phyloP scores from a whole-genome alignment of 2,797 vertebrate species.

The Meda fulgida region DNA sequence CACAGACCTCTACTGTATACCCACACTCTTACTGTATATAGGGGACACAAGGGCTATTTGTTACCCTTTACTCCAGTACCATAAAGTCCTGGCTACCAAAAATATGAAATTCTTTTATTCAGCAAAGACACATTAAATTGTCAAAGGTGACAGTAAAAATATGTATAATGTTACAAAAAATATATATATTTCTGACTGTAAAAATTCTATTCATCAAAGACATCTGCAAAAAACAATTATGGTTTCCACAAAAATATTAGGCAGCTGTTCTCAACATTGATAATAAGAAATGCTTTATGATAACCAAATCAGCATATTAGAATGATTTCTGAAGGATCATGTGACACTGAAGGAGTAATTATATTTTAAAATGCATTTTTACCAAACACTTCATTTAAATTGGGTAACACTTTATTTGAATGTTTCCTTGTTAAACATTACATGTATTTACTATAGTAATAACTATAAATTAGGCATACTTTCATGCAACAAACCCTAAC shows the following conservation, averaged over 20 bases:
- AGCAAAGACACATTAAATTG: background rate
- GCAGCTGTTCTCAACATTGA: background rate
- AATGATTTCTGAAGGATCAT: background rate
- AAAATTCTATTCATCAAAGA: background rate
- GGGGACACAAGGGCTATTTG: background rate
- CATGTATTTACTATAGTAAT: too few relatives aligned
- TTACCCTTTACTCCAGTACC: background rate
- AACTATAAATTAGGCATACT: too few relatives aligned
- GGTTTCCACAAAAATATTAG: background rate
- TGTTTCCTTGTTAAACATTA: too few relatives aligned
- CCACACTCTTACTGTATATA: background rate
- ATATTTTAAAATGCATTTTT: too few relatives aligned
- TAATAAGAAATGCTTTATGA: background rate
- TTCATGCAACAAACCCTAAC: too few relatives aligned
- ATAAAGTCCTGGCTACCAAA: background rate
- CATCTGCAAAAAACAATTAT: background rate
- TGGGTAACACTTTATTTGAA: too few relatives aligned
- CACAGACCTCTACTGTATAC: background rate
- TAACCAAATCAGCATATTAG: background rate
- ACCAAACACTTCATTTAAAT: too few relatives aligned
- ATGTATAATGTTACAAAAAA: background rate
- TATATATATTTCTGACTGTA: too few relatives aligned
- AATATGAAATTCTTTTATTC: background rate
- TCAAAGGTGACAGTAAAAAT: background rate
- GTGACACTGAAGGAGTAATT: background rate